Evolutionary conservation across 2,113 vertebrate species (phyloP), one percentile per base, ranked within the genome.

Genomic region (Mustela nigripes): DNA sequence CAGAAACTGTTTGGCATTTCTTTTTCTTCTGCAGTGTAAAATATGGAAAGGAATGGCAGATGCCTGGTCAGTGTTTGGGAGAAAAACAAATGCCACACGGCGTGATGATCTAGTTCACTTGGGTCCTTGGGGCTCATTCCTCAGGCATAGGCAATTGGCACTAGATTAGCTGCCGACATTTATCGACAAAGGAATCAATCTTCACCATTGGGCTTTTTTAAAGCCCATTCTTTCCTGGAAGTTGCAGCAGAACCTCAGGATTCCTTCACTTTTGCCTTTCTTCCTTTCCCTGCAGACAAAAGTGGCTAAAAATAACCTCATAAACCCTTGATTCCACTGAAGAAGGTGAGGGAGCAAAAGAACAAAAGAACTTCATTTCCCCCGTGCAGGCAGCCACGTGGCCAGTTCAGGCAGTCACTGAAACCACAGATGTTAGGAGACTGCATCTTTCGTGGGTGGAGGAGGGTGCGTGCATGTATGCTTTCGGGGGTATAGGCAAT

Each of bases 271-370:
- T 92, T 94, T 48, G 60, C 76, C 81, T 94, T 94, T 95, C 89
- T 90, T 83, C n/a, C 95, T 95, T 94, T 65, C 48, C 28, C 48
- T 97, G 88, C n/a, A 93, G 94, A 98, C 60, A 97, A 98, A 97
- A 98, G 50, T 89, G 89, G 76, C 89, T 97, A 96, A 98, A 98
- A 98, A 98, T 96, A 97, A 88, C 95, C 80, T 74, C 33, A 42
- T 58, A 84, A 95, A 71, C 6, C 42, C 97, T 94, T 87, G 83
- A 65, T 62, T 97, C 74, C 65, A 90, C 63, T 26, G 56, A 92
- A 94, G 89, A 97, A 98, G 42, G 92, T 56, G 26, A 65, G 80
- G 36, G 92, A 95, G 50, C 36, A 95, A 39, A 79, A 93, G 89
- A 97, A 97, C 50, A 93, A 83, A 96, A 88, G 89, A 71, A 87